These are phyloP conservation scores for Lapara coniferarum DNA, from an alignment of 2,888 invertebrate genomes.

Conservation along the genomic window DNA sequence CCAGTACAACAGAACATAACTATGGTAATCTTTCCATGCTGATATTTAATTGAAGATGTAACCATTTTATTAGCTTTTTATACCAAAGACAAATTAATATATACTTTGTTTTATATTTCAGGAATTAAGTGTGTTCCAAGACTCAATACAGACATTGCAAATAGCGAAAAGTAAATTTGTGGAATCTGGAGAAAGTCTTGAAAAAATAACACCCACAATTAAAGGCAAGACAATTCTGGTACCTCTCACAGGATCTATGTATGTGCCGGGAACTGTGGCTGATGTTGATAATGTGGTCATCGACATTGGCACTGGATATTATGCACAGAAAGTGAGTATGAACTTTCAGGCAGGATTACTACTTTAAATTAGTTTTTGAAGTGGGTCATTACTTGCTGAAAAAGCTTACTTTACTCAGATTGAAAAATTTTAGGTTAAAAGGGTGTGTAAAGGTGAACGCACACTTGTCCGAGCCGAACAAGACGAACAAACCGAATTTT, in stretches of 20 bases:
- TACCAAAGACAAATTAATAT: background rate
- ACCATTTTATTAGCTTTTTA: no score
- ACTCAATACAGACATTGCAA: constrained; percentile 94
- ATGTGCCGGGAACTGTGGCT: constrained; percentile 94
- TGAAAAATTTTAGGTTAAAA: no score
- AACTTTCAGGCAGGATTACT: no score
- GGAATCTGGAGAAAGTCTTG: constrained; percentile 92
- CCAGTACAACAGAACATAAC: no score
- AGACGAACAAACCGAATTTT: no score
- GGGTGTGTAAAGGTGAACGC: no score
- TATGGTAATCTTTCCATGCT: no score
- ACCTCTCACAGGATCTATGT: constrained; percentile 98
- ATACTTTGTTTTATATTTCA: constrained; percentile 48
- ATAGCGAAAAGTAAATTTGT: constrained; percentile 95
- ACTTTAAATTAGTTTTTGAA: no score
- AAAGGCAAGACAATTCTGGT: constrained; percentile 94
- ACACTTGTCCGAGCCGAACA: no score
- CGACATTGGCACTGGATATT: constrained; percentile 99
- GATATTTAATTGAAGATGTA: constrained; percentile 4
- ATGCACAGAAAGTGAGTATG: constrained; percentile 91
- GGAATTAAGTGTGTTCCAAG: constrained; percentile 95
- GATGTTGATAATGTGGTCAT: constrained; percentile 95
- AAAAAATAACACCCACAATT: constrained; percentile 89
- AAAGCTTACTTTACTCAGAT: no score
- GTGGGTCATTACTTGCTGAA: no score